phyloP scores from a whole-genome alignment of 2,797 vertebrate genomes.

The Aotus griseimembra region DNA sequence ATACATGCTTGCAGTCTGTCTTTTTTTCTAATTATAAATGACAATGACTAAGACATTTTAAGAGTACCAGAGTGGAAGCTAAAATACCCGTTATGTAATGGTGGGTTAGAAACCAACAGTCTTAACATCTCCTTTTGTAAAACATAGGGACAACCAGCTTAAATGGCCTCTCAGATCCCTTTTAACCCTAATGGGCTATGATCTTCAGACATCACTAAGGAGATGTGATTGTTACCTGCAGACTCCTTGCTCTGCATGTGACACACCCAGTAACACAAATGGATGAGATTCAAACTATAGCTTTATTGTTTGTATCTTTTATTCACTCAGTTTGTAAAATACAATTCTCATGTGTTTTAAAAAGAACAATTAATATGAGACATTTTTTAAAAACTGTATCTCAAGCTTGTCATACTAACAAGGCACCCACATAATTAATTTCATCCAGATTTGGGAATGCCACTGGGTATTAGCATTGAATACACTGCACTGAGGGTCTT shows the following conservation, averaged over 20 bases:
- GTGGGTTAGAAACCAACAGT: not conserved
- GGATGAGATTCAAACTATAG: not conserved
- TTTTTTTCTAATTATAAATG: constrained; percentile 16
- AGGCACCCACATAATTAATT: constrained; percentile 11
- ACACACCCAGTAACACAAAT: not conserved
- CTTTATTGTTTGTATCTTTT: not conserved
- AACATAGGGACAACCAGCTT: not conserved
- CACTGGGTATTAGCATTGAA: not conserved
- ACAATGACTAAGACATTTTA: not conserved
- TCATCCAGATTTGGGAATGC: not conserved
- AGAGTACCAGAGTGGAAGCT: not conserved
- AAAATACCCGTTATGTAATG: not conserved
- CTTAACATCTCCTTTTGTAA: constrained; percentile 24
- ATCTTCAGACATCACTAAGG: not conserved
- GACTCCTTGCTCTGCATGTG: not conserved
- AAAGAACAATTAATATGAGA: not conserved
- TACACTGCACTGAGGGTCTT: not conserved
- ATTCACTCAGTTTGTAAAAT: constrained; percentile 11
- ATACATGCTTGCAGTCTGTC: not conserved
- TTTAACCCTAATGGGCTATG: not conserved
- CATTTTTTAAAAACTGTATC: not conserved
- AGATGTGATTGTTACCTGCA: not conserved
- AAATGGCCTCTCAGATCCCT: not conserved
- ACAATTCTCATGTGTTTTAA: not conserved
- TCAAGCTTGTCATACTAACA: not conserved